Base-by-base conservation (phyloP, 2,113 vertebrate species). In the Mesoclemmys tuberculata region DNA sequence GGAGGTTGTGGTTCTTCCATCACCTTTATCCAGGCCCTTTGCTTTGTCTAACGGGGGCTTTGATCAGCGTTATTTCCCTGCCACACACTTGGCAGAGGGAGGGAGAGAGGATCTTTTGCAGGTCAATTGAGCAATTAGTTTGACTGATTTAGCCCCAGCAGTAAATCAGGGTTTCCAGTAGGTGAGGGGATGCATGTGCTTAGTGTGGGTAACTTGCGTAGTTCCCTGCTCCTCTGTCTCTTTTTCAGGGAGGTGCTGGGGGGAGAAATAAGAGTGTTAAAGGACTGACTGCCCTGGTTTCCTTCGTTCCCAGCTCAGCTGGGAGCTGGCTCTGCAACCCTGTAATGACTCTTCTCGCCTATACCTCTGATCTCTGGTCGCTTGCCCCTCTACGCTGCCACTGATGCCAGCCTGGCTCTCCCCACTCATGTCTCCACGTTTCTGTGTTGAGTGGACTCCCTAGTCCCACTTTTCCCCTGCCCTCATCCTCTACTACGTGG, bases 21-120 rank as follows among this genome's bases (percentile, higher is more conserved):
- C 46, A 7, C 51, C 46, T 58, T 89, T 51, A 64, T 46, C 77
- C 24, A 27, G 75, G 51, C 44, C 74, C 74, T 77, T 77, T 27
- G 74, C 83, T 74, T 14, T 29, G 82, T 14, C 26, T 85, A 27
- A 0, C 0, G 41, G 1, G 54, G 79, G n/a, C 61, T 93, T 81
- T 79, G 80, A 58, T 80, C 52, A 0, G 0, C 27, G 4, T 18
- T 0, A 0, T n/a, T 61, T 48, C 54, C 44, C 44, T 13, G 31
- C 6, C 6, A 24, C 41, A 27, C 11, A 2, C 56, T 35, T 2
- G 41, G 74, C 41, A 77, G 74, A 41, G 26, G 13, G 26, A 38
- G 71, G 22, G 10, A 41, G 71, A 49, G 68, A 35, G 82, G 93
- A 77, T n/a, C 91, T 78, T 88, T 8, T 41, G 81, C 48, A 13